Evolutionary conservation across 2,113 vertebrate genomes (phyloP).

Genomic region (Leptobrachium ailaonicum): DNA sequence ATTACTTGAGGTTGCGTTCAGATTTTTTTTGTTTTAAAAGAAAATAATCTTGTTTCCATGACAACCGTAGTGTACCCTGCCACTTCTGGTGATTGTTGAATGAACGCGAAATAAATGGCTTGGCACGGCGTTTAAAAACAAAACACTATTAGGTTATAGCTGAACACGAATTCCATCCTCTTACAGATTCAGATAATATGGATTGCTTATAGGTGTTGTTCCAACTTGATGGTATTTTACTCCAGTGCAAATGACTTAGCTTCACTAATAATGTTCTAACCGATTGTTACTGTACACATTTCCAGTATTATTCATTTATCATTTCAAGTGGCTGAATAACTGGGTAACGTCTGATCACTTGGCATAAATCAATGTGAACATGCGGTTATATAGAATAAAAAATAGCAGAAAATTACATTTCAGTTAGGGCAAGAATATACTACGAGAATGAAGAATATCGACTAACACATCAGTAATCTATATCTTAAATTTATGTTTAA

Average conservation of each 20-base stretch:
- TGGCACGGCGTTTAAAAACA: slow-evolving; percentile 36
- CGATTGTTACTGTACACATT: not conserved
- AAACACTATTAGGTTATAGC: slow-evolving; percentile 27
- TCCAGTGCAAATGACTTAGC: not conserved
- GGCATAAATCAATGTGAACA: not conserved
- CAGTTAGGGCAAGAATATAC: too few species aligned
- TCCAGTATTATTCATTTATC: not conserved
- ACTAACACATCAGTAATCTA: too few species aligned
- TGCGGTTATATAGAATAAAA: not conserved
- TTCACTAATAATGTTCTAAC: not conserved
- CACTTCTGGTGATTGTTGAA: slow-evolving; percentile 41
- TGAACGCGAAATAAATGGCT: slow-evolving; percentile 46
- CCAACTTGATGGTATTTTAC: not conserved
- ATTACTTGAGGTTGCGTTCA: slow-evolving; percentile 33
- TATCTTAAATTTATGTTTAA: too few species aligned
- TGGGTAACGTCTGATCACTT: not conserved
- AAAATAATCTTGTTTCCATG: slow-evolving; percentile 39
- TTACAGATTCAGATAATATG: not conserved
- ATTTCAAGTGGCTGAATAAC: not conserved
- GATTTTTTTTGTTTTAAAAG: slow-evolving; percentile 13
- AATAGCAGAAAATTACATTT: too few species aligned
- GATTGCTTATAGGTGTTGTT: not conserved
- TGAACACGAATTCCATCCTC: slow-evolving; percentile 19
- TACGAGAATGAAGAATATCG: too few species aligned
- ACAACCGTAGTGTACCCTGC: slow-evolving; percentile 38